A percentile compares a stretch with the other conserved stretches of the same genome.
These are phyloP conservation scores for Laspeyria flexula DNA, from an alignment of 2,888 invertebrate genomes.

Conservation along the genomic window DNA sequence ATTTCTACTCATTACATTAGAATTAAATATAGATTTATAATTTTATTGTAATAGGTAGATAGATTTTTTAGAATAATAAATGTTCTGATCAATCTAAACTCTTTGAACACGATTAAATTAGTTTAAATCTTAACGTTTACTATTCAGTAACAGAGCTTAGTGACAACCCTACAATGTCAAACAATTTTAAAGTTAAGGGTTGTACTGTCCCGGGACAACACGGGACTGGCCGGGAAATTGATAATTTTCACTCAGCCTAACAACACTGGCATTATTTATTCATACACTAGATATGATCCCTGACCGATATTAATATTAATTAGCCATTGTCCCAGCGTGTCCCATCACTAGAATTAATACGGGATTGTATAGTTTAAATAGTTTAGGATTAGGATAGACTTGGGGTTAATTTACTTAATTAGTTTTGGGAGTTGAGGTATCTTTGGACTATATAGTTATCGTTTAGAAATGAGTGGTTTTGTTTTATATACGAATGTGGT, in stretches of 20 bases:
- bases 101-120: too few species aligned
- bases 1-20: too few species aligned
- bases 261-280: slow-evolving; percentile 78
- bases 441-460: slow-evolving; percentile 6
- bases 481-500: too few species aligned
- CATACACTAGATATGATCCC: slow-evolving; percentile 77
- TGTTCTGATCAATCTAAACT: too few species aligned
- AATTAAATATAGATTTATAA: too few species aligned
- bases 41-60: too few species aligned
- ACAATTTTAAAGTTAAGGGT: slow-evolving; percentile 71
- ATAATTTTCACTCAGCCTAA: slow-evolving; percentile 75
- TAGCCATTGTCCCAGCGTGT: slow-evolving; percentile 66
- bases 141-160: neutral
- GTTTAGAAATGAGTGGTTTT: too few species aligned
- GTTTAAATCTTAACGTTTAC: too few species aligned
- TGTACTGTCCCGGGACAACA: slow-evolving; percentile 47
- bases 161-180: slow-evolving; percentile 64
- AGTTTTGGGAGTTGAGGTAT: slow-evolving; percentile 47
- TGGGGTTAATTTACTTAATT: slow-evolving; percentile 54
- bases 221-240: slow-evolving; percentile 67
- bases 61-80: too few species aligned
- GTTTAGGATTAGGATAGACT: slow-evolving; percentile 40
- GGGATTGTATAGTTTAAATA: slow-evolving; percentile 53
- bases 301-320: slow-evolving; percentile 79
- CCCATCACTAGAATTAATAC: slow-evolving; percentile 75